phyloP scores from a whole-genome alignment of 1,140 invertebrate genomes.

The Sminthurides bifidus region DNA sequence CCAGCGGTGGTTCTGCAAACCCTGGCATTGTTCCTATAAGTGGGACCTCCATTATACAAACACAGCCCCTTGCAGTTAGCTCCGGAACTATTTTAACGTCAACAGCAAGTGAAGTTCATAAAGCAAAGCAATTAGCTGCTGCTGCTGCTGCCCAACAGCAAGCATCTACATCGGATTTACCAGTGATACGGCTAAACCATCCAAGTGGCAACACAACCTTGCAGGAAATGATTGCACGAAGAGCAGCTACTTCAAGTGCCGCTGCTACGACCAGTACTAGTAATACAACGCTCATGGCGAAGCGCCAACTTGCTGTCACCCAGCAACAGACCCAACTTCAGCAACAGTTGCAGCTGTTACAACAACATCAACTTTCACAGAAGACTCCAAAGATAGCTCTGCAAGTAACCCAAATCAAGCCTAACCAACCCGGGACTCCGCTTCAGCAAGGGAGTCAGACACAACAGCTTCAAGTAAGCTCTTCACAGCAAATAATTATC shows the following conservation, averaged over 20 bases:
- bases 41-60: no score
- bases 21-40: neutral
- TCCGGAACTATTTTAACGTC: neutral
- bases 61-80: no score
- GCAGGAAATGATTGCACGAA: neutral
- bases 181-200: neutral
- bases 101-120: constrained; percentile 3
- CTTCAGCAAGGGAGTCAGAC: neutral
- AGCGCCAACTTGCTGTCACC: constrained; percentile 40
- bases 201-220: neutral
- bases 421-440: neutral
- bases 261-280: constrained; percentile 29
- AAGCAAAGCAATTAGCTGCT: neutral
- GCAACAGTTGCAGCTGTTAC: constrained; percentile 46
- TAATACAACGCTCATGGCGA: no score
- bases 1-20: neutral
- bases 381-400: constrained; percentile 37
- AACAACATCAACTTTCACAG: constrained; percentile 40
- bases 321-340: constrained; percentile 42
- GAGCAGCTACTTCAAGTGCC: neutral
- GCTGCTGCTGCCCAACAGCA: neutral
- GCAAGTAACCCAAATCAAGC: constrained; percentile 22
- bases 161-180: neutral
- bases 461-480: constrained; percentile 8
- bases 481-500: constrained; percentile 5